phyloP scores from a whole-genome alignment of 2,113 vertebrate species.

The Pipa parva region DNA sequence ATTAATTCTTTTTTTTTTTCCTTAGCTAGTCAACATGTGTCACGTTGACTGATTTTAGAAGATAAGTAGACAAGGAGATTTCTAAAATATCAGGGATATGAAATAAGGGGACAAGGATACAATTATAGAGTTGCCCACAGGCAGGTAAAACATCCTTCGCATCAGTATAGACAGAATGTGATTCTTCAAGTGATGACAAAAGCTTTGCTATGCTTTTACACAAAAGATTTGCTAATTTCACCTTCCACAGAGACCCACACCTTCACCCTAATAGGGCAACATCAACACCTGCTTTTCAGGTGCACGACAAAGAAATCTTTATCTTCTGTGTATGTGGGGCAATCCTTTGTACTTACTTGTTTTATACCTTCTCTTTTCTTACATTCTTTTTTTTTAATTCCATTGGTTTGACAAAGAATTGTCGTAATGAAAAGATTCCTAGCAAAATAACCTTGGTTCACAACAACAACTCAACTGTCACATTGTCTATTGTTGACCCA shows the following conservation, averaged over 20 bases:
- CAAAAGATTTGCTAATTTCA: conserved; percentile 53
- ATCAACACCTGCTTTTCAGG: conserved; percentile 59
- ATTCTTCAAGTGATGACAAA: conserved; percentile 60
- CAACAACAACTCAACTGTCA: conserved; percentile 35
- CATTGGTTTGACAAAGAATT: conserved; percentile 55
- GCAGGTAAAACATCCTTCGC: conserved; percentile 57
- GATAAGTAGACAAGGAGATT: too few species aligned
- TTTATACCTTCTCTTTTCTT: conserved; percentile 54
- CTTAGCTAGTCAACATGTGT: too few species aligned
- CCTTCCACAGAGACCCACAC: conserved; percentile 56
- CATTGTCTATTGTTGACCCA: conserved; percentile 45
- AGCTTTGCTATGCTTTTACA: conserved; percentile 47
- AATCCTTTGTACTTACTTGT: conserved; percentile 60
- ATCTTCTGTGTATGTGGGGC: conserved; percentile 53
- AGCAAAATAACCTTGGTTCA: conserved; percentile 53
- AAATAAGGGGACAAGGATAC: conserved; percentile 63
- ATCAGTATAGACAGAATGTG: conserved; percentile 59
- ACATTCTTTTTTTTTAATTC: conserved; percentile 49
- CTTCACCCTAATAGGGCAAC: conserved; percentile 62
- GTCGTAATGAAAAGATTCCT: conserved; percentile 35
- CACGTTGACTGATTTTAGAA: too few species aligned
- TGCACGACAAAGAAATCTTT: conserved; percentile 60
- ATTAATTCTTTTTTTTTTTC: too few species aligned
- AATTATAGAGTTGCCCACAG: conserved; percentile 54
- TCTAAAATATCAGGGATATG: too few species aligned